Base-by-base conservation (phyloP, 2,113 vertebrate genomes). In the Vireo altiloquus region DNA sequence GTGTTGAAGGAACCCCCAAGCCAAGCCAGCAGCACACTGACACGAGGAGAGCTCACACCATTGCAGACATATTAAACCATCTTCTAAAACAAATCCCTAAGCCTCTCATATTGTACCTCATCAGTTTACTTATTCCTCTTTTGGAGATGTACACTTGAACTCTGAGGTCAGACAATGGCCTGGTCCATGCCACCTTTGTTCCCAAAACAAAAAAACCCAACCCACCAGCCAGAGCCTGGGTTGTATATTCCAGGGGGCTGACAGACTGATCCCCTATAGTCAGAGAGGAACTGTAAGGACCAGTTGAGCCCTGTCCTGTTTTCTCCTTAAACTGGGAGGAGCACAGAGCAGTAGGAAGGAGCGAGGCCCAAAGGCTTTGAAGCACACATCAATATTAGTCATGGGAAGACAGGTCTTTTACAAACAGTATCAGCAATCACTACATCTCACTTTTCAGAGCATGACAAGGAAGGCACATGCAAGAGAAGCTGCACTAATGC, bases 201-300 rank as follows among this genome's bases (percentile, higher is more conserved):
- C 33, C 28, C 53, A 37, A 52, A 77, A 69, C 72, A 63, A 70
- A 71, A 57, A 71, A 39, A 1, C 14, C 11, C 11, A 61, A 69
- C 7, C 15, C 52, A 70, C 6, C 22, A 70, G 15, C 11, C 49
- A 68, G 28, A 64, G 66, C 49, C 52, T 33, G 61, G 2, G 2
- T 0, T 39, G 54, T 9, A 25, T 11, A 18, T 57, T 66, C 70
- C 79, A 82, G 50, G 6, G 82, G 47, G n/a, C 46, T 54, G 52
- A 63, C 2, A 42, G 44, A 56, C 49, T 20, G 49, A 35, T 47
- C 30, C 57, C 5, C 30, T 23, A 7, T 0, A 0, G 15, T 11
- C 53, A 24, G n/a, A 70, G 42, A 82, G n/a, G 37, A 88, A 53
- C 10, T 39, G 3, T 1, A 35, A 60, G 42, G 70, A 57, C 22